These are phyloP conservation scores for Camarhynchus parvulus DNA, from an alignment of 2,113 vertebrate genomes.

Conservation along the genomic window DNA sequence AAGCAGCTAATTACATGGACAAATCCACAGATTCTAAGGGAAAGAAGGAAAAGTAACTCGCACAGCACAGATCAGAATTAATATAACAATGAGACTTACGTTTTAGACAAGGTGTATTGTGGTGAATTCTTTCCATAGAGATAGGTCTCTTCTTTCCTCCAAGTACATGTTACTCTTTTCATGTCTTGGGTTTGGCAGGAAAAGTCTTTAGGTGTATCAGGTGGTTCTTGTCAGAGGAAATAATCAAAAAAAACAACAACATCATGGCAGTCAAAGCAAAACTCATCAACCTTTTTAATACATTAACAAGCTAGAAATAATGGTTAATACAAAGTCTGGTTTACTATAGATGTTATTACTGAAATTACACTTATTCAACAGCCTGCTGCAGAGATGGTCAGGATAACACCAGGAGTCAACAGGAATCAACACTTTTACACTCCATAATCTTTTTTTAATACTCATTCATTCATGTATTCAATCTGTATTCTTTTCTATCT, in stretches of 20 bases:
- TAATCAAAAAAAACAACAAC: background rate
- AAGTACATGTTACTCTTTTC: conserved; percentile 69
- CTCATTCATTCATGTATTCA: background rate
- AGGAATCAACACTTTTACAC: background rate
- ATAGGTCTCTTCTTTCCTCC: conserved; percentile 54
- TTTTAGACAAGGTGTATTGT: conserved; percentile 58
- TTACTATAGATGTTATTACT: background rate
- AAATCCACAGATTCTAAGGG: background rate
- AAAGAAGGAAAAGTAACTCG: background rate
- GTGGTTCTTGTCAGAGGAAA: conserved; percentile 52
- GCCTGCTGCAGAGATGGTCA: background rate
- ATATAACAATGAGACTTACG: conserved; percentile 44
- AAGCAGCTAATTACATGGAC: background rate
- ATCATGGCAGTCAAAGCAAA: background rate
- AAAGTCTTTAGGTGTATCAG: conserved; percentile 70
- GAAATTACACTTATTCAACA: background rate
- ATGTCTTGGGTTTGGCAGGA: conserved; percentile 76
- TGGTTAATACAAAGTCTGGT: background rate
- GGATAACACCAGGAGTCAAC: background rate
- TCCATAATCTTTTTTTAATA: background rate
- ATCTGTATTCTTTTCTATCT: background rate
- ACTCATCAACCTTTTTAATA: background rate
- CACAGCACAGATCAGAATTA: background rate
- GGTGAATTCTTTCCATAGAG: background rate
- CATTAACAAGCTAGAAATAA: background rate